phyloP scores from a whole-genome alignment of 2,888 invertebrate species.

The Lepidocyrtoides sp. region DNA sequence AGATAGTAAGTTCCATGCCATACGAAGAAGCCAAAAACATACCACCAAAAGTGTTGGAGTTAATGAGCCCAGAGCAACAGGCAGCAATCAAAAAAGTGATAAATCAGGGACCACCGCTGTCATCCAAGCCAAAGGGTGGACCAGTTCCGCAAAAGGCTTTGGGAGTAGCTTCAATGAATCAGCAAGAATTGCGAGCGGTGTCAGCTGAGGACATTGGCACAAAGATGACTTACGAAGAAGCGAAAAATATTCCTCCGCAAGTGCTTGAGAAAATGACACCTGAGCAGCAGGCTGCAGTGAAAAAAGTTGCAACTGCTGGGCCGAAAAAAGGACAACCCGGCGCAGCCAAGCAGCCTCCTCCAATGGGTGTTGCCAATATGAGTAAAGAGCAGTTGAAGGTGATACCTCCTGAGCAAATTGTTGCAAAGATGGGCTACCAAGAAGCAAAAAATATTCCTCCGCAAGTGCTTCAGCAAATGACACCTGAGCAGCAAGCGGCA shows the following conservation, averaged over 20 bases:
- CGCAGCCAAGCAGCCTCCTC: neutral
- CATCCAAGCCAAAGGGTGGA: neutral
- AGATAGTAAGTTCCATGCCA: conserved; percentile 26
- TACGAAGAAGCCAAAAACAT: conserved; percentile 53
- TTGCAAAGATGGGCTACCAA: neutral
- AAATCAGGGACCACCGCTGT: neutral
- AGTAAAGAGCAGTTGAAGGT: conserved; percentile 2
- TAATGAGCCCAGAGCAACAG: conserved; percentile 45
- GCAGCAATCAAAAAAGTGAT: conserved; percentile 42
- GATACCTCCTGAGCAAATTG: conserved; percentile 20
- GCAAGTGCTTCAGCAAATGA: conserved; percentile 31
- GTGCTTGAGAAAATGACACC: conserved; percentile 29
- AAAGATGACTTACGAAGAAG: conserved; percentile 54
- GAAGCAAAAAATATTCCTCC: conserved; percentile 30
- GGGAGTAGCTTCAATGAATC: conserved; percentile 31
- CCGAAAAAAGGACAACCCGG: neutral
- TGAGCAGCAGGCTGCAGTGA: conserved; percentile 35
- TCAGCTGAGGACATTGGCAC: neutral
- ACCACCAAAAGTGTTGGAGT: conserved; percentile 2
- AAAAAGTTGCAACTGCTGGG: conserved; percentile 13
- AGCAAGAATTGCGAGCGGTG: neutral
- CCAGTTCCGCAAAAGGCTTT: conserved; percentile 3
- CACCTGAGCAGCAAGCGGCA: conserved; percentile 21
- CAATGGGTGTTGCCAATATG: conserved; percentile 33
- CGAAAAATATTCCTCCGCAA: neutral